Percentiles rank a stretch among this genome's conserved stretches.
phyloP scores from a whole-genome alignment of 2,113 vertebrate species.

The Prunella himalayana region DNA sequence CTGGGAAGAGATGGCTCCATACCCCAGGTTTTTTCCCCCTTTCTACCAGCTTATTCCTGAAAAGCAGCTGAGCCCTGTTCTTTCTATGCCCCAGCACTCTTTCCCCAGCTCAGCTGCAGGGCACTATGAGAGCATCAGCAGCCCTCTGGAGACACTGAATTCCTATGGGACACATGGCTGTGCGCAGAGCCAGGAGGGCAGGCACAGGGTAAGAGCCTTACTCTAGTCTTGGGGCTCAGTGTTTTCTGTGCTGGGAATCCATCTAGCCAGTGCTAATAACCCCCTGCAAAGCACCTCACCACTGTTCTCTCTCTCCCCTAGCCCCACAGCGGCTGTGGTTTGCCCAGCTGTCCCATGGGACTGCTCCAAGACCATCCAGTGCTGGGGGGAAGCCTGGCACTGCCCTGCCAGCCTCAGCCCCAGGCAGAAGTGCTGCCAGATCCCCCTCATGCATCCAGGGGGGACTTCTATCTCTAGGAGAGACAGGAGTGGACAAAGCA shows the following conservation, averaged over 20 bases:
- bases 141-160: background rate
- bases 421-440: slow-evolving; percentile 12
- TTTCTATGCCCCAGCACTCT: background rate
- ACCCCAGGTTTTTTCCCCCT: accelerated
- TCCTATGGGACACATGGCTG: accelerated
- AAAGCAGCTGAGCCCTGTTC: background rate
- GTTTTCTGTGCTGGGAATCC: background rate
- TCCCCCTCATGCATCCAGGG: slow-evolving; percentile 22
- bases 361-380: slow-evolving; percentile 19
- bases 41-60: background rate
- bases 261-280: background rate
- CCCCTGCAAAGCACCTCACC: background rate
- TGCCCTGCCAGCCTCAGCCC: background rate
- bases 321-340: slow-evolving; percentile 24
- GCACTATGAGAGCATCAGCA: accelerated
- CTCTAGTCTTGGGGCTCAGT: background rate
- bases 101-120: background rate
- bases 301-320: slow-evolving; percentile 1
- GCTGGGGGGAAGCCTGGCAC: background rate
- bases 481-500: background rate
- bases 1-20: background rate
- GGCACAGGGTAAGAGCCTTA: background rate
- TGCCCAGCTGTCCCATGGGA: slow-evolving; percentile 8
- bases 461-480: slow-evolving; percentile 67
- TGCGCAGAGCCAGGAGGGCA: background rate